Conservation (phyloP, 2,888 invertebrate genomes). For the Portevinia maculata region DNA sequence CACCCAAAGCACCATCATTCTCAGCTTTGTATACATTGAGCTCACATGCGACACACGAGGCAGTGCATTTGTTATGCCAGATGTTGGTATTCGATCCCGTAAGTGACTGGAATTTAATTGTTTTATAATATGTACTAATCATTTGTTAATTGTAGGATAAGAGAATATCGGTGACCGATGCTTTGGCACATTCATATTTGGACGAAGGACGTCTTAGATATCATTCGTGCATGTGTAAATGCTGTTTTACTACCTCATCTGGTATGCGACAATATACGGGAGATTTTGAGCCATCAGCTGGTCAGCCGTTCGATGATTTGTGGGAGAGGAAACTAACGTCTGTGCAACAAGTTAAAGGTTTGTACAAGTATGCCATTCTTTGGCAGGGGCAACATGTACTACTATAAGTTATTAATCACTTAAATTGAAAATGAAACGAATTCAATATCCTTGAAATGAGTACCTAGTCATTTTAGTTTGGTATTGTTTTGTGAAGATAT, state of each 20-base stretch:
- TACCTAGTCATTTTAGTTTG: too few species aligned
- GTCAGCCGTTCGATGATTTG: conserved; percentile 95
- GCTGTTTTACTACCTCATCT: conserved; percentile 92
- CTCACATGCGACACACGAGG: conserved; percentile 97
- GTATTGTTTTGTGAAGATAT: too few species aligned
- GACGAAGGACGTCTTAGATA: conserved; percentile 99
- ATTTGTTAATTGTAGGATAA: conserved; percentile 87
- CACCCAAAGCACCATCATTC: conserved; percentile 93
- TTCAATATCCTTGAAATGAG: too few species aligned
- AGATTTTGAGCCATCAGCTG: conserved; percentile 96
- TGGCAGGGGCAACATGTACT: neutral
- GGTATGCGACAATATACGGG: conserved; percentile 94
- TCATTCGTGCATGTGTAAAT: conserved; percentile 99
- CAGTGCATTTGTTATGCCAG: conserved; percentile 97
- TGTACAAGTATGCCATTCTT: conserved; percentile 56
- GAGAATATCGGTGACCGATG: conserved; percentile 96
- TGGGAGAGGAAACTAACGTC: conserved; percentile 98
- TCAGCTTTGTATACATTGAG: conserved; percentile 96
- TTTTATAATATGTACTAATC: neutral
- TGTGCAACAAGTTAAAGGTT: conserved; percentile 97
- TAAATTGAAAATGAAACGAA: too few species aligned
- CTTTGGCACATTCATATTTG: conserved; percentile 97
- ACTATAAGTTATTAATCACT: too few species aligned
- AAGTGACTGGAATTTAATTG: conserved; percentile 81
- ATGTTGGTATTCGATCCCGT: conserved; percentile 99